Conservation (phyloP, 2,888 invertebrate genomes). For the Temnothorax unifasciatus region DNA sequence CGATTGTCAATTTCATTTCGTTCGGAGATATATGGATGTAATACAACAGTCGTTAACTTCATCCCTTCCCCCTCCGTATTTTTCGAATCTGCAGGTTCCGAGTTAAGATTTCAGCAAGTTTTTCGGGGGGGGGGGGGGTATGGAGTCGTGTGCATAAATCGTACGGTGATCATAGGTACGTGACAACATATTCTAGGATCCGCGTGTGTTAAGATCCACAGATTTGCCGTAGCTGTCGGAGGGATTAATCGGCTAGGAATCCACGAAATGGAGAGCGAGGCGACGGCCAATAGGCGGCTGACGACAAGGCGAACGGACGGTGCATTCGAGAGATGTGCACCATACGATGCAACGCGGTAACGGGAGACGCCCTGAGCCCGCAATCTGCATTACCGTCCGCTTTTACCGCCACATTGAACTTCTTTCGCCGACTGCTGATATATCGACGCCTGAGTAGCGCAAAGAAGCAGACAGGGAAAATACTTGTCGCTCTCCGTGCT, state of each 20-base stretch:
- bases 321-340: constrained; percentile 58
- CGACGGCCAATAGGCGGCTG: constrained; percentile 29
- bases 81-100: neutral
- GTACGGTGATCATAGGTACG: neutral
- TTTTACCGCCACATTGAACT: constrained; percentile 71
- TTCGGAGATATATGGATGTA: neutral
- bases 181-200: neutral
- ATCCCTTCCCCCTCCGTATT: too few species aligned
- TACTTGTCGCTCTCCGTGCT: constrained; percentile 50
- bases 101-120: neutral
- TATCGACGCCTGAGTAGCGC: constrained; percentile 63
- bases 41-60: neutral
- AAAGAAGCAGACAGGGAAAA: constrained; percentile 53
- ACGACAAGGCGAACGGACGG: constrained; percentile 21
- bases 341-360: constrained; percentile 67
- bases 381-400: constrained; percentile 80
- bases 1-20: neutral
- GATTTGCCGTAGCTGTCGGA: neutral
- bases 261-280: constrained; percentile 40
- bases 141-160: neutral
- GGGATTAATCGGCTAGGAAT: constrained; percentile 33
- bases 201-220: neutral
- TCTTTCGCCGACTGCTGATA: constrained; percentile 77
- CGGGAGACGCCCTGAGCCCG: constrained; percentile 69
- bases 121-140: neutral